Evolutionary conservation across 2,888 invertebrate species (phyloP), one percentile per base, ranked within the genome.

Genomic region (Hybos culiciformis): DNA sequence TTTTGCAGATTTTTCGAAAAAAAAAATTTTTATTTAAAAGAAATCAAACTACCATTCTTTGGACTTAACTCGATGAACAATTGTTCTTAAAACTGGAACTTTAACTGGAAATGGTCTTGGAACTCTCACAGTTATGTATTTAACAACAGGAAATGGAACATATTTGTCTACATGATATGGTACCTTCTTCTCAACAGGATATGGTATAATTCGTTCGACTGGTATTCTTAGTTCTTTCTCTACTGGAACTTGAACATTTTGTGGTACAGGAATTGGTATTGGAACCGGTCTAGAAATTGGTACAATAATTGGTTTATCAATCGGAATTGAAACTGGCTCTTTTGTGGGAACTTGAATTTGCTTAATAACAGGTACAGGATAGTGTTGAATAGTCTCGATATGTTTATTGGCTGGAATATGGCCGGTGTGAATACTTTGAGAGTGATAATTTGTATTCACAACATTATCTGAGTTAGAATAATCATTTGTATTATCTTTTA

Each of bases 91-190:
- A 9, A 83, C 76, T 44, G 79, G 82, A 46, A 84, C 74, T 58
- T 78, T 80, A 3, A 84, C 80, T 18, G 85, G 83, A 60, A 78
- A 83, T 0, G 85, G 85, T 52, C 81, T 79, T 23, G 84, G 82
- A 24, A 85, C 77, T 51, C 82, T 78, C 4, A 85, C 79, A 45
- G 78, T 78, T 9, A 83, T 74, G 43, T 85, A 83, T 54, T 81
- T 80, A 55, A 83, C 75, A 7, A 84, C 75, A 44, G 74, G 77
- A 51, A 75, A 73, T 1, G 78, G 83, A 1, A 82, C 74, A 50
- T 78, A 79, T 55, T 81, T 84, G 54, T 81, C 76, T 1, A 85
- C 81, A 1, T 84, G 82, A 56, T 81, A 77, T 1, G 85, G 85
- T 0, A 76, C 67, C 44, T 73, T 72, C 54, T 79, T 81, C 20